Evolutionary conservation across 37 sponge, comb jelly and placozoan species (phyloP), one percentile per base, ranked within the genome.

Genomic region (Tethya wilhelma): DNA sequence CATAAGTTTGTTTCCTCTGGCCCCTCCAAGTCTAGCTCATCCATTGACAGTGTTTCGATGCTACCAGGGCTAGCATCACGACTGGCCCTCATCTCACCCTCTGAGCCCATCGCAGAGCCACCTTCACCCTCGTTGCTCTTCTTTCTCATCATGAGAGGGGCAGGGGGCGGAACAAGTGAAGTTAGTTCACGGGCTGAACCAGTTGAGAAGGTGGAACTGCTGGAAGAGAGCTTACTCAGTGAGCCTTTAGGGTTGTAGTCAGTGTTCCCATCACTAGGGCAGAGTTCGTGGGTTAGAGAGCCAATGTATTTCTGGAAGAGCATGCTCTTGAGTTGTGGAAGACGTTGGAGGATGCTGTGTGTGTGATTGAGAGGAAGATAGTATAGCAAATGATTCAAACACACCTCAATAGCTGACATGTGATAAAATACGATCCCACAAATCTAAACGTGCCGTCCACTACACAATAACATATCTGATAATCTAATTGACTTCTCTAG

Each of bases 301-400:
- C 71, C 73, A 5, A 83, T 43, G 64, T 89, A 83, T 34, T 78
- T 82, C 23, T 83, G 71, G 31, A 83, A 77, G 56, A 73, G 72
- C 38, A 74, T 38, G n/a, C n/a, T 69, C 84, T 44, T 81, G 79
- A 23, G 62, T 57, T 14, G 89, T 70, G 43, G 72, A 74, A 19
- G 58, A 58, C 12, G 78, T 67, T 6, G 55, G 39, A 44, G 64
- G 58, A 42, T 64, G 44, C 72, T 64, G 29, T 45, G 60, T 8
- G 7, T 28, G 57, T 5, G 33, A 7, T 5, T 7, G 33, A 38
- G 4, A 5, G 8, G 4, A 19, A 5, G 45, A 43, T 2, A 30
- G 39, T 43, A 45, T 43, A 38, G 25, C 3, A 41, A 41, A 41
- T 23, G 5, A 43, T 70, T 44, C 20, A 70, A 31, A 43, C 45